phyloP scores from a whole-genome alignment of 2,888 invertebrate species.

The Limnephilus rhombicus region DNA sequence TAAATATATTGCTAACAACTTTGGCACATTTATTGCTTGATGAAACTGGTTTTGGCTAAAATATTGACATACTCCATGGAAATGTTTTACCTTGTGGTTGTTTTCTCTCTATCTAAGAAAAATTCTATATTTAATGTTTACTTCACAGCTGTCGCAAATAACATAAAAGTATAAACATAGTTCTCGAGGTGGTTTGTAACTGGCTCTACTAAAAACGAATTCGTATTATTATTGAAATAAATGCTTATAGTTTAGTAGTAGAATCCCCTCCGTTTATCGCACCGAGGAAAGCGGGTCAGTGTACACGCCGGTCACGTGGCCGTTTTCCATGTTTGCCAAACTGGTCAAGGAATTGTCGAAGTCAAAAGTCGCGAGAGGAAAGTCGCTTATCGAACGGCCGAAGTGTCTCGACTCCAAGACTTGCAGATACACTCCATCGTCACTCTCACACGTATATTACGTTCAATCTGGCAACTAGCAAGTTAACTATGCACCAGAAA shows the following conservation, averaged over 20 bases:
- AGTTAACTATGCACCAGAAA: neutral
- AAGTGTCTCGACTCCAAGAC: too few species aligned
- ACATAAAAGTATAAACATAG: too few species aligned
- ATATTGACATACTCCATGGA: neutral
- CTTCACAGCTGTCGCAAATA: too few species aligned
- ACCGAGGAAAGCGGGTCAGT: conserved; percentile 33
- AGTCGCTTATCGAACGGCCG: neutral
- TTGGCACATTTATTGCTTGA: neutral
- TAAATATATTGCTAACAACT: neutral
- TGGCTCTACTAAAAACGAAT: too few species aligned
- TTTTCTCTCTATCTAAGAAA: too few species aligned
- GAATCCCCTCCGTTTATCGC: neutral
- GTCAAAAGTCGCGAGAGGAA: conserved; percentile 11
- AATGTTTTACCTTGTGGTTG: neutral
- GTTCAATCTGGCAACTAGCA: neutral
- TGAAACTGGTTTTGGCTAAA: neutral
- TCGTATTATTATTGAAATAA: too few species aligned
- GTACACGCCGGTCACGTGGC: conserved; percentile 16
- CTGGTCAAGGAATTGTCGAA: conserved; percentile 5
- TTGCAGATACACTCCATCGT: too few species aligned
- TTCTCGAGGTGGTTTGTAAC: too few species aligned
- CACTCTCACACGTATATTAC: neutral
- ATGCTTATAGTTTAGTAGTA: too few species aligned
- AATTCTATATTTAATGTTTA: too few species aligned
- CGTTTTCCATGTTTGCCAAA: conserved; percentile 25